Evolutionary conservation across 2,888 invertebrate genomes (phyloP).

Genomic region (Microctonus brassicae): DNA sequence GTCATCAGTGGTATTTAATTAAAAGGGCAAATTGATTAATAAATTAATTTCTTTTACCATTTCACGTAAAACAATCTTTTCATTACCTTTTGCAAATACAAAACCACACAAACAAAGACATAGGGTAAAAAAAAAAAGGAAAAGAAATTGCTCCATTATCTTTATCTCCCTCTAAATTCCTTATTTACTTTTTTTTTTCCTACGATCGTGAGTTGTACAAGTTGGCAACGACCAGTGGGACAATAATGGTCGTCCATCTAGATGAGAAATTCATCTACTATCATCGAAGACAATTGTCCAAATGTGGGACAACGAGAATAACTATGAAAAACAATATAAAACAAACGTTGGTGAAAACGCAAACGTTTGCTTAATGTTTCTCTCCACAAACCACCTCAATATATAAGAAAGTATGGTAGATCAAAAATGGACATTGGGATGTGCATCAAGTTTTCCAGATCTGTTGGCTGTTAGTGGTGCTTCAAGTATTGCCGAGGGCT

Average conservation of each 20-base stretch:
- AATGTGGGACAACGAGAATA: conserved; percentile 30
- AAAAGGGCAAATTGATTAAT: neutral
- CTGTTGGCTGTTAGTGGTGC: conserved; percentile 58
- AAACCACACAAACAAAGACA: neutral
- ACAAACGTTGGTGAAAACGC: conserved; percentile 7
- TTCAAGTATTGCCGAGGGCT: conserved; percentile 48
- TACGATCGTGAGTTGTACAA: conserved; percentile 14
- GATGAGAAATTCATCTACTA: conserved; percentile 34
- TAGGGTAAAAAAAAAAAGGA: conserved; percentile 23
- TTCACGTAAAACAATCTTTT: conserved; percentile 13
- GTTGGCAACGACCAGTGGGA: conserved; percentile 34
- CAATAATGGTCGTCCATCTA: conserved; percentile 36
- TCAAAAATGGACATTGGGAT: conserved; percentile 58
- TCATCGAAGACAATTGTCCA: conserved; percentile 41
- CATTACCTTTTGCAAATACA: neutral
- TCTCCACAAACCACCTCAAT: neutral
- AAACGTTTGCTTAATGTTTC: conserved; percentile 8
- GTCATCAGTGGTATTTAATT: no score
- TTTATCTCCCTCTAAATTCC: neutral
- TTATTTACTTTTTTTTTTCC: conserved; percentile 1
- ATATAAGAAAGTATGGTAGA: conserved; percentile 64
- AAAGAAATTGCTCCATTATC: neutral
- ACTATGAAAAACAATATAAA: conserved; percentile 17
- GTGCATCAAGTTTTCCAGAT: conserved; percentile 59
- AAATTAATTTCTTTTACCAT: neutral